Percentiles rank a stretch among this genome's conserved stretches.
Conservation (phyloP, 2,113 vertebrate species). For the Petrocephalus zakoni region DNA sequence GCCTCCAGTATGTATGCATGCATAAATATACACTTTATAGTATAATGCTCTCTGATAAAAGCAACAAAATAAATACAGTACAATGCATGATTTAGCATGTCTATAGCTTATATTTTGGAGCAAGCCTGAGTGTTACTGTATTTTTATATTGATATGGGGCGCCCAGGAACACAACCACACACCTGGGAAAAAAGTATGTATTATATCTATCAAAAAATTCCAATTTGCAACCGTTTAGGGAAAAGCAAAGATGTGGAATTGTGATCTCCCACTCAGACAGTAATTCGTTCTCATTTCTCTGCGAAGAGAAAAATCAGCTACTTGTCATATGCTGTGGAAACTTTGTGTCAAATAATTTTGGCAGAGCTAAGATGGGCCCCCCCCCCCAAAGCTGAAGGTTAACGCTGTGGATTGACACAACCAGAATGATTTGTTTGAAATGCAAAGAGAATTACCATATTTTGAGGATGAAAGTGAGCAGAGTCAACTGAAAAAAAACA, state of each 20-base stretch:
- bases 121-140: background rate
- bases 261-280: background rate
- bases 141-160: background rate
- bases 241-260: background rate
- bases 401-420: constrained; percentile 8
- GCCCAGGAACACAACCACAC: background rate
- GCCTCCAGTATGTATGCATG: background rate
- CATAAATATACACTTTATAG: background rate
- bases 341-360: constrained; percentile 14
- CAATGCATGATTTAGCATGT: background rate
- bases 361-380: background rate
- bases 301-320: background rate
- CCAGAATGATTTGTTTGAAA: constrained; percentile 10
- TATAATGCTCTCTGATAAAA: background rate
- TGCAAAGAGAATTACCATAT: background rate
- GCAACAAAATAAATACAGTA: background rate
- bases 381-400: background rate
- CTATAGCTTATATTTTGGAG: background rate
- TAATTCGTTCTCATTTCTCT: background rate
- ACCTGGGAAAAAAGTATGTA: background rate
- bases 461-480: constrained; percentile 2
- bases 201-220: background rate
- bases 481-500: background rate
- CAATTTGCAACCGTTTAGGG: background rate
- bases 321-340: background rate